Evolutionary conservation across 2,797 vertebrate genomes (phyloP).

Genomic region (Hafferia zeledoni): DNA sequence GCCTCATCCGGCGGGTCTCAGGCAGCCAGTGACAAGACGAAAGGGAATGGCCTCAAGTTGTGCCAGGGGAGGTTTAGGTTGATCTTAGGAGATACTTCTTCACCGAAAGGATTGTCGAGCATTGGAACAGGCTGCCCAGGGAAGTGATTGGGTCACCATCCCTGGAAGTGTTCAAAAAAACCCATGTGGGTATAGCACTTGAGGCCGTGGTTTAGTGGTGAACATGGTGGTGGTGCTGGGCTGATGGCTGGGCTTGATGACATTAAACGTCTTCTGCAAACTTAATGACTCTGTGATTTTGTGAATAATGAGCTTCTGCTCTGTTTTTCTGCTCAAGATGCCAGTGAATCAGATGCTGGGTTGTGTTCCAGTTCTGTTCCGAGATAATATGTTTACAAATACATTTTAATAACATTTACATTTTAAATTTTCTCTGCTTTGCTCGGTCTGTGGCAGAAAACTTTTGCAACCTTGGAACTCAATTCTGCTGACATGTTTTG

Average conservation of each 20-base stretch:
- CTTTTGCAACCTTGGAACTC: not conserved
- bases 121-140: no score
- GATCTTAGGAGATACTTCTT: not conserved
- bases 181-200: fast-evolving
- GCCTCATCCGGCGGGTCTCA: fast-evolving
- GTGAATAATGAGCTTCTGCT: not conserved
- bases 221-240: not conserved
- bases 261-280: not conserved
- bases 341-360: not conserved
- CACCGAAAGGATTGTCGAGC: not conserved
- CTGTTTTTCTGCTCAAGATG: not conserved
- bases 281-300: not conserved
- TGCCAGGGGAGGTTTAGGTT: no score
- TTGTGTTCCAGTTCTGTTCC: not conserved
- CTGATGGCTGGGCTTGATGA: fast-evolving
- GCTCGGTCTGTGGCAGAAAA: not conserved
- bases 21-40: no score
- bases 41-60: not conserved
- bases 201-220: not conserved
- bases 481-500: not conserved
- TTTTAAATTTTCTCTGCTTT: not conserved
- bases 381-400: not conserved
- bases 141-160: not conserved
- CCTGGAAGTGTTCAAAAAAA: not conserved
- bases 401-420: not conserved